phyloP scores from a whole-genome alignment of 2,113 vertebrate species.

The Monopterus albus region DNA sequence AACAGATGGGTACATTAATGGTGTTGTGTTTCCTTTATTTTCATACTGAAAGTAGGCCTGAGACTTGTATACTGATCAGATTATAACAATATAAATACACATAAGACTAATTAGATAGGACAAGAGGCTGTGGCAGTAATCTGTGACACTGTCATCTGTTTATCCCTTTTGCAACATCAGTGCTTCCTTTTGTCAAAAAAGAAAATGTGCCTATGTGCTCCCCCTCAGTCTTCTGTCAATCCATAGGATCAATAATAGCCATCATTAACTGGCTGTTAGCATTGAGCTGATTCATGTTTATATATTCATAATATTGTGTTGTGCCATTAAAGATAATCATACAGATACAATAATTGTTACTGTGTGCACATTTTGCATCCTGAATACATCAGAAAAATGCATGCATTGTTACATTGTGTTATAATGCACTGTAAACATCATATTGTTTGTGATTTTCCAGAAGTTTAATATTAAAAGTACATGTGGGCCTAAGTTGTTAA shows the following conservation, averaged over 20 bases:
- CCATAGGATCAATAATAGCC: constrained; percentile 56
- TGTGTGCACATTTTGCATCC: not conserved
- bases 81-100: constrained; percentile 56
- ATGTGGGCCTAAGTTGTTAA: not conserved
- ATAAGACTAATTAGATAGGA: constrained; percentile 67
- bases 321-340: constrained; percentile 48
- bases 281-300: constrained; percentile 41
- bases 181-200: constrained; percentile 50
- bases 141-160: constrained; percentile 29
- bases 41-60: constrained; percentile 38
- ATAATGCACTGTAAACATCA: constrained; percentile 2
- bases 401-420: constrained; percentile 20
- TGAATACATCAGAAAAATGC: constrained; percentile 8
- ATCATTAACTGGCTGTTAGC: constrained; percentile 52
- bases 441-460: not conserved
- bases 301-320: constrained; percentile 51
- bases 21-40: constrained; percentile 51
- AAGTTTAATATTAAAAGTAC: not conserved
- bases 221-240: not conserved
- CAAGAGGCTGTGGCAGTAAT: constrained; percentile 43
- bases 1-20: constrained; percentile 47
- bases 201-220: not conserved
- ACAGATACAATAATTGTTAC: constrained; percentile 18
- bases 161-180: constrained; percentile 43
- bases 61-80: constrained; percentile 53